Conservation (phyloP, 1,140 invertebrate genomes). For the Drosophila tsacasi region DNA sequence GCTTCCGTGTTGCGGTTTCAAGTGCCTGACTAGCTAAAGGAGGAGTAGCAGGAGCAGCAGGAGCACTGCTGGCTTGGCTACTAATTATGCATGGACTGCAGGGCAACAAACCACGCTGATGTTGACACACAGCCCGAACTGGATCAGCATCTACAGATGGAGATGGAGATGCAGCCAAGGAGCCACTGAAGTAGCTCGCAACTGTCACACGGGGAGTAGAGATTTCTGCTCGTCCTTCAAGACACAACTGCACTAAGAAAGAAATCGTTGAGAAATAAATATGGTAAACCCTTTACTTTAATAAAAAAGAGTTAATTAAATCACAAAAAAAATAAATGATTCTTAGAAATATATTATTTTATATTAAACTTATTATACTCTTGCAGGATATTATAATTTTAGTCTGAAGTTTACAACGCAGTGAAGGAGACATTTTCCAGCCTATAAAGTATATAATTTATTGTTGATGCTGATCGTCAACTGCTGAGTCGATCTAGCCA, state of each 20-base stretch:
- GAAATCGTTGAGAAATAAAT: background rate
- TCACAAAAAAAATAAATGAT: too few relatives aligned
- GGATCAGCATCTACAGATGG: constrained; percentile 21
- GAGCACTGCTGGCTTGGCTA: constrained; percentile 25
- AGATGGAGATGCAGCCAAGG: constrained; percentile 22
- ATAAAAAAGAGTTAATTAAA: too few relatives aligned
- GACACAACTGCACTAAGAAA: constrained; percentile 7
- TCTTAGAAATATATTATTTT: too few relatives aligned
- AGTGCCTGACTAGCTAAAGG: constrained; percentile 52
- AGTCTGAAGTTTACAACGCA: too few relatives aligned
- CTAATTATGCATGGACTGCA: constrained; percentile 76
- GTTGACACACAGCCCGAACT: constrained; percentile 55
- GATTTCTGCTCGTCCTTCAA: constrained; percentile 31
- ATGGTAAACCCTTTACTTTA: too few relatives aligned
- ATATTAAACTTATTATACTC: too few relatives aligned
- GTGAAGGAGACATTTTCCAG: too few relatives aligned
- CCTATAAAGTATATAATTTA: too few relatives aligned
- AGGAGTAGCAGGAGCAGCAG: background rate
- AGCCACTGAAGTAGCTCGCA: constrained; percentile 68
- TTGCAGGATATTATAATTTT: too few relatives aligned
- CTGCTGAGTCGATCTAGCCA: too few relatives aligned
- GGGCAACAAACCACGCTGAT: constrained; percentile 65
- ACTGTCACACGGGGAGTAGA: constrained; percentile 69
- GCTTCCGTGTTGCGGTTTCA: constrained; percentile 68
- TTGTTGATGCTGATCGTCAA: too few relatives aligned